phyloP scores from a whole-genome alignment of 2,113 vertebrate genomes.

The Alethe castanea region DNA sequence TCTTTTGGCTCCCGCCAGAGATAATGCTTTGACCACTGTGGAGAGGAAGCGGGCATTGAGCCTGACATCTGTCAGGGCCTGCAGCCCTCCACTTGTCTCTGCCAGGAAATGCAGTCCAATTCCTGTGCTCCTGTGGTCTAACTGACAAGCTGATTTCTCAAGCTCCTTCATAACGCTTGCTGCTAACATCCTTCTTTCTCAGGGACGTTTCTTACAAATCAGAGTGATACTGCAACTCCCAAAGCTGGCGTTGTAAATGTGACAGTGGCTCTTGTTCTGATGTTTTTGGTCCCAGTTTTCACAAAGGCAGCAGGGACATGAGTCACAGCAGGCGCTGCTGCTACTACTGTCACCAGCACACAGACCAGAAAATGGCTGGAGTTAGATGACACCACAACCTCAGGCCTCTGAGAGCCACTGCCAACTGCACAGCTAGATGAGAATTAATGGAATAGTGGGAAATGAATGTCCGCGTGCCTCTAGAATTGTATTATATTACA shows the following conservation, averaged over 20 bases:
- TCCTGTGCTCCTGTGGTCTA: constrained; percentile 8
- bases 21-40: background rate
- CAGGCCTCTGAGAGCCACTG: background rate
- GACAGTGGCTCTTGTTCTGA: background rate
- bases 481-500: background rate
- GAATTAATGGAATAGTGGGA: background rate
- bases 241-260: constrained; percentile 27
- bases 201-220: background rate
- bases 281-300: constrained; percentile 32
- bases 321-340: accelerated
- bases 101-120: background rate
- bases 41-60: background rate
- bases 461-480: background rate
- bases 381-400: background rate
- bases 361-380: background rate
- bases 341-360: background rate
- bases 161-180: background rate
- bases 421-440: background rate
- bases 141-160: constrained; percentile 43
- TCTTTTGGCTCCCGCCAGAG: background rate
- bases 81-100: background rate
- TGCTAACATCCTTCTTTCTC: background rate
- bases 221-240: constrained; percentile 26
- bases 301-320: background rate
- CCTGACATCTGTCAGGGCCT: background rate